Percentiles rank a stretch among this genome's conserved stretches.
These are phyloP conservation scores for Limnephilus marmoratus DNA, from an alignment of 2,888 invertebrate species.

Conservation along the genomic window DNA sequence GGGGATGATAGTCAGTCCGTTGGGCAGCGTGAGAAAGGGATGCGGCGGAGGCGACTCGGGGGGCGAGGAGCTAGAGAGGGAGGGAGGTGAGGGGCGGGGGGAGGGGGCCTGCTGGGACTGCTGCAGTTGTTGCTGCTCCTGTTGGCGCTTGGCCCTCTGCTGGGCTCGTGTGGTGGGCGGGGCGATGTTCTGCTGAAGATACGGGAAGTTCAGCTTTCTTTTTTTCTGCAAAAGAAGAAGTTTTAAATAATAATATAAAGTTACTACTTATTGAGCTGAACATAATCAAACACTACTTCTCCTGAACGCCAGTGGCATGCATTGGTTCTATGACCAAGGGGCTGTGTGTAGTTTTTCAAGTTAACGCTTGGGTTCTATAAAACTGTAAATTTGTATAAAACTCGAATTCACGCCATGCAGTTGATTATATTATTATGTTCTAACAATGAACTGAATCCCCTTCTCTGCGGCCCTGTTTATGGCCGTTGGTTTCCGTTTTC, in stretches of 20 bases:
- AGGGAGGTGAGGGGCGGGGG: slow-evolving; percentile 64
- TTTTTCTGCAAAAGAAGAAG: slow-evolving; percentile 71
- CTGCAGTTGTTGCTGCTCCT: slow-evolving; percentile 70
- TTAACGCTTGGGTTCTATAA: not conserved
- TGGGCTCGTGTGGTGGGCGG: slow-evolving; percentile 77
- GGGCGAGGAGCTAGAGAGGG: slow-evolving; percentile 33
- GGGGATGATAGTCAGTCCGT: slow-evolving; percentile 74
- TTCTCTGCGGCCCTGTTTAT: too few species aligned
- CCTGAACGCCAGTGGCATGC: too few species aligned
- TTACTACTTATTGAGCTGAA: too few species aligned
- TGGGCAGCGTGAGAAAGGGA: slow-evolving; percentile 71
- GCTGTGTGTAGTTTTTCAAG: too few species aligned
- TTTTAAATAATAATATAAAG: not conserved
- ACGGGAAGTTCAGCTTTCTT: slow-evolving; percentile 75
- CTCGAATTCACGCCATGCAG: too few species aligned
- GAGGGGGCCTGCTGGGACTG: slow-evolving; percentile 73
- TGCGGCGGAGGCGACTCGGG: slow-evolving; percentile 44
- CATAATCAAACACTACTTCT: too few species aligned
- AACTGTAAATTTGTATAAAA: too few species aligned
- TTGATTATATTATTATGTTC: too few species aligned
- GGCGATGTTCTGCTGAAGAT: slow-evolving; percentile 74
- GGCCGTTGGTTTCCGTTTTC: too few species aligned
- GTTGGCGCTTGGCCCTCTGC: slow-evolving; percentile 78
- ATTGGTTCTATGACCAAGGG: too few species aligned
- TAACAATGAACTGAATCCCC: too few species aligned